Base-by-base conservation (phyloP, 2,113 vertebrate species). In the Onychostruthus taczanowskii region DNA sequence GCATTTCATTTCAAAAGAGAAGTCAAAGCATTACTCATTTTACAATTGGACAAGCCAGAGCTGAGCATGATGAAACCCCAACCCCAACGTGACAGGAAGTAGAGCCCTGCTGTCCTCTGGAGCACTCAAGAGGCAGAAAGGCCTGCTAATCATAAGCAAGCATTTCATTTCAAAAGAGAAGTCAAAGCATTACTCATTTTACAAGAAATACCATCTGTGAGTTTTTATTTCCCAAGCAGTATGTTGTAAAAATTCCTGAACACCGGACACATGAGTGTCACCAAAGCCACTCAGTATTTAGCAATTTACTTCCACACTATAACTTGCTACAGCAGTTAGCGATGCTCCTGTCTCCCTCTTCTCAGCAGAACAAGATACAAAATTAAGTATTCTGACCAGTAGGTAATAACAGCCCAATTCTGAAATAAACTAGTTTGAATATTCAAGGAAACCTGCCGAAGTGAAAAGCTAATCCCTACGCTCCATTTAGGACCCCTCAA, bases 391-490 rank as follows among this genome's bases (percentile, higher is more conserved):
- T 62, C 35, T n/a, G 23, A 66, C 14, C 59, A 33, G 5, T 21
- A 39, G 8, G 16, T 31, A 85, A 49, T 15, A 31, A 16, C 1
- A 62, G 0, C 3, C 10, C 33, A 33, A 5, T 46, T 55, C 55
- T 15, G 18, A 46, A 64, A 55, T 2, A 10, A 43, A 44, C 2
- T 2, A 46, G 10, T 27, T 6, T 50, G 35, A 83, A 69, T 35
- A 8, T 4, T 62, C 37, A 56, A 56, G 53, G 43, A 82, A 73
- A 53, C 4, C 14, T 35, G 11, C 7, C 10, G 0, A 55, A 81
- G 14, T 6, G 14, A 3, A 61, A 64, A 91, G 30, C 10, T 12
- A 69, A 80, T 22, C 17, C 26, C 43, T 24, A 3, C 0, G 0
- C 39, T 72, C 39, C 21, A 16, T 33, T 13, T 22, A 17, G 43